Percentiles rank a stretch among this genome's conserved stretches.
Conservation (phyloP, 2,888 invertebrate species). For the Seira musarum region DNA sequence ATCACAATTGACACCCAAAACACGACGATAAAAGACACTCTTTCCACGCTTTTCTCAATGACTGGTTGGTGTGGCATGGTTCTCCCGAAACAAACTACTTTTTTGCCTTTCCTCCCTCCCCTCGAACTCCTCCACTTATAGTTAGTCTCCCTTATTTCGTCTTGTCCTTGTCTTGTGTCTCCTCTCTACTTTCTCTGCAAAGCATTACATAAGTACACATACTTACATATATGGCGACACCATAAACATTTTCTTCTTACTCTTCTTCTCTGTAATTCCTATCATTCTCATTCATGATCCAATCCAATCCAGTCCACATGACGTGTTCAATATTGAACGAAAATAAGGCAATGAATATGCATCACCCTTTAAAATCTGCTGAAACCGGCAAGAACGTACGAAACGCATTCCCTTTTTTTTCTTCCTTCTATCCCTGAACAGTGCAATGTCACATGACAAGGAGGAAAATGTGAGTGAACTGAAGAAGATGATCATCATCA, state of each 20-base stretch:
- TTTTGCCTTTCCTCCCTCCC: too few species aligned
- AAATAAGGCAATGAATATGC: constrained; percentile 16
- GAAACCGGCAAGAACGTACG: background rate
- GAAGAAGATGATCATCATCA: constrained; percentile 10
- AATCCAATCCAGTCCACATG: too few species aligned
- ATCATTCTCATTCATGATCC: constrained; percentile 12
- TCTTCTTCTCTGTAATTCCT: background rate
- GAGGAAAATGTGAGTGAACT: constrained; percentile 5
- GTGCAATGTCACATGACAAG: constrained; percentile 1
- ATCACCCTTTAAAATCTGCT: constrained; percentile 12
- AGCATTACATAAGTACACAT: too few species aligned
- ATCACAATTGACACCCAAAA: constrained; percentile 61
- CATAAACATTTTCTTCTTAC: too few species aligned
- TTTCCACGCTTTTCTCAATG: background rate
- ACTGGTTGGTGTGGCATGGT: too few species aligned
- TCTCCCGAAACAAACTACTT: background rate
- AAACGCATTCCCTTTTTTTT: background rate
- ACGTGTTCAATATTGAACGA: constrained; percentile 15
- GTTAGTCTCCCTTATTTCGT: background rate
- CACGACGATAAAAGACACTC: constrained; percentile 35
- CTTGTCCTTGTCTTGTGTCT: too few species aligned
- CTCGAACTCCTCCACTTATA: background rate
- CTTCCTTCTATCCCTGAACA: background rate
- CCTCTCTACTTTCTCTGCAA: too few species aligned
- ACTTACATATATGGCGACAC: too few species aligned